Evolutionary conservation across 2,113 vertebrate genomes (phyloP).

Genomic region (Sturnus vulgaris): DNA sequence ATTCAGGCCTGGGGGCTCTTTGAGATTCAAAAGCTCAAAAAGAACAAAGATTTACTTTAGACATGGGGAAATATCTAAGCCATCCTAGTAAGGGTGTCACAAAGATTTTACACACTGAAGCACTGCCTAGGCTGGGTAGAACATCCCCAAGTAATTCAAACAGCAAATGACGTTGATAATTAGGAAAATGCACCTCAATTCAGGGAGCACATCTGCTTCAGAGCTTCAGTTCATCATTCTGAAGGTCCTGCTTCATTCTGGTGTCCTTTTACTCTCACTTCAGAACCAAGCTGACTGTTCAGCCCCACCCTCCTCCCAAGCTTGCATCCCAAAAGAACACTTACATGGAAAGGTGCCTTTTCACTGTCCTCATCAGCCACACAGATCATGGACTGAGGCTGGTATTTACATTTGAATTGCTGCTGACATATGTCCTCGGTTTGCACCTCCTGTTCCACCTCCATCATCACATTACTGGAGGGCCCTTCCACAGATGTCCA

Average conservation of each 20-base stretch:
- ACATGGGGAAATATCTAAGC: fast-evolving
- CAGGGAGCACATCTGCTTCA: background rate
- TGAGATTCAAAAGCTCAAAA: background rate
- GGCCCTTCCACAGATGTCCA: fast-evolving
- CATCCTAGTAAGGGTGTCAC: background rate
- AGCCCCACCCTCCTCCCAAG: background rate
- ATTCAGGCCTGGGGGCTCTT: background rate
- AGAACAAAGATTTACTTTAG: background rate
- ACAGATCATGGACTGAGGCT: background rate
- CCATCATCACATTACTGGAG: fast-evolving
- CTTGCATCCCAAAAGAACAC: background rate
- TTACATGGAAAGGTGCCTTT: fast-evolving
- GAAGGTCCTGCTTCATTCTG: background rate
- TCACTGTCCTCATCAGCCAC: fast-evolving
- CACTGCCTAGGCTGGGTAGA: background rate
- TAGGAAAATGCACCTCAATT: background rate
- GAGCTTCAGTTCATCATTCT: background rate
- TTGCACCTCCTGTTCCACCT: background rate
- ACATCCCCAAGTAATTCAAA: background rate
- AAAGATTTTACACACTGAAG: background rate
- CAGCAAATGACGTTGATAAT: background rate
- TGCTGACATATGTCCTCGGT: fast-evolving
- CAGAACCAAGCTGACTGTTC: background rate
- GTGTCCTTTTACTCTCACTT: background rate
- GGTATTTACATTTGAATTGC: fast-evolving